Evolutionary conservation across 2,797 vertebrate genomes (phyloP).

Genomic region (Artibeus lituratus): DNA sequence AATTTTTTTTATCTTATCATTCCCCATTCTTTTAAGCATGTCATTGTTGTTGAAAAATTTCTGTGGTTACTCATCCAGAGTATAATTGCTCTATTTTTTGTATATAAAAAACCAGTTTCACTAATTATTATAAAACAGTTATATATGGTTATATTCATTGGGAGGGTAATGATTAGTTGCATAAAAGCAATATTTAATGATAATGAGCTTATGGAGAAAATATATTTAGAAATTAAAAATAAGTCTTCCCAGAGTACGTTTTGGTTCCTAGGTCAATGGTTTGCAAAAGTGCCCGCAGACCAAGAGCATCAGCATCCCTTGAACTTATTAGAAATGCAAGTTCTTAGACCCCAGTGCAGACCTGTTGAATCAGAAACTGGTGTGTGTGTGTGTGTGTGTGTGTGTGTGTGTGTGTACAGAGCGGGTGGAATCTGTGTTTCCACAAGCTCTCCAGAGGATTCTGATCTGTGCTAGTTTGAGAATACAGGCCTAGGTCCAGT

Average conservation of each 20-base stretch:
- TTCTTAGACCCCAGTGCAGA: not conserved
- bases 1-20: not conserved
- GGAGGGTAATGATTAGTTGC: not conserved
- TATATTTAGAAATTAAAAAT: not conserved
- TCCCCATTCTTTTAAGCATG: not conserved
- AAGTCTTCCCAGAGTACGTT: not conserved
- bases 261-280: not conserved
- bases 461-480: not conserved
- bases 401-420: too few relatives aligned
- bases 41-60: not conserved
- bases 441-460: not conserved
- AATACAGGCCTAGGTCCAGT: not conserved
- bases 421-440: not conserved
- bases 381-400: not conserved
- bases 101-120: not conserved
- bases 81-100: not conserved
- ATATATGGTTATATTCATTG: not conserved
- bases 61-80: not conserved
- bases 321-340: not conserved
- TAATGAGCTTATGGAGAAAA: not conserved
- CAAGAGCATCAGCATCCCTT: not conserved
- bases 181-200: not conserved
- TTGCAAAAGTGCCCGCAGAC: not conserved
- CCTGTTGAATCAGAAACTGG: not conserved
- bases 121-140: slow-evolving; percentile 20